Conservation (phyloP, 2,888 invertebrate genomes). For the Anticlea derivata region DNA sequence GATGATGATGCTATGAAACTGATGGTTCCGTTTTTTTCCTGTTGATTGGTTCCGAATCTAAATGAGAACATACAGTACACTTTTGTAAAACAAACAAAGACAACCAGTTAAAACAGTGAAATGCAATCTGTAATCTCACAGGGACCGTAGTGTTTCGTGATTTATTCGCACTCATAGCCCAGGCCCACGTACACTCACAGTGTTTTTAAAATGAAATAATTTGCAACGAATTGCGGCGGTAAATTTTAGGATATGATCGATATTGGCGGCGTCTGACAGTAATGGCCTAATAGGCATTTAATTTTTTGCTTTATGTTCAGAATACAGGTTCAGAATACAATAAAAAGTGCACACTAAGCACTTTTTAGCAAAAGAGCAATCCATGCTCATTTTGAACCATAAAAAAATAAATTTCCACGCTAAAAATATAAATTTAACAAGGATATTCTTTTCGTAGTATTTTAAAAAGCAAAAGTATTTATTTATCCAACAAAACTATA, state of each 20-base stretch:
- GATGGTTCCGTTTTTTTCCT: too few relatives aligned
- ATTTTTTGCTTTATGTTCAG: slow-evolving; percentile 4
- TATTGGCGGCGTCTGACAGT: slow-evolving; percentile 17
- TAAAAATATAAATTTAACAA: too few relatives aligned
- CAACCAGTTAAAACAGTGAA: slow-evolving; percentile 16
- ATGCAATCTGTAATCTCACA: slow-evolving; percentile 25
- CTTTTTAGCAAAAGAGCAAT: too few relatives aligned
- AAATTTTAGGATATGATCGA: slow-evolving; percentile 28
- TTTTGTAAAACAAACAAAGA: slow-evolving; percentile 12
- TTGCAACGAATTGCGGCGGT: slow-evolving; percentile 23
- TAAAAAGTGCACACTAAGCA: too few relatives aligned
- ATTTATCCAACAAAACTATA: too few relatives aligned
- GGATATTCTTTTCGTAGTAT: too few relatives aligned
- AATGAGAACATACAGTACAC: neutral
- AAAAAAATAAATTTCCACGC: too few relatives aligned
- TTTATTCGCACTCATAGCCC: slow-evolving; percentile 24
- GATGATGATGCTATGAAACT: too few relatives aligned
- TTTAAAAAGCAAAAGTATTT: too few relatives aligned
- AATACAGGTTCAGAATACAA: too few relatives aligned
- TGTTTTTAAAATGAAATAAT: slow-evolving; percentile 32
- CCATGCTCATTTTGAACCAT: too few relatives aligned
- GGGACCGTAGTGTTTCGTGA: slow-evolving; percentile 21
- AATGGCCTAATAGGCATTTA: slow-evolving; percentile 14
- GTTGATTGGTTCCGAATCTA: neutral
- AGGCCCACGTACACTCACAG: slow-evolving; percentile 9